Evolutionary conservation across 2,113 vertebrate genomes (phyloP).

Genomic region (Lepus timidus): DNA sequence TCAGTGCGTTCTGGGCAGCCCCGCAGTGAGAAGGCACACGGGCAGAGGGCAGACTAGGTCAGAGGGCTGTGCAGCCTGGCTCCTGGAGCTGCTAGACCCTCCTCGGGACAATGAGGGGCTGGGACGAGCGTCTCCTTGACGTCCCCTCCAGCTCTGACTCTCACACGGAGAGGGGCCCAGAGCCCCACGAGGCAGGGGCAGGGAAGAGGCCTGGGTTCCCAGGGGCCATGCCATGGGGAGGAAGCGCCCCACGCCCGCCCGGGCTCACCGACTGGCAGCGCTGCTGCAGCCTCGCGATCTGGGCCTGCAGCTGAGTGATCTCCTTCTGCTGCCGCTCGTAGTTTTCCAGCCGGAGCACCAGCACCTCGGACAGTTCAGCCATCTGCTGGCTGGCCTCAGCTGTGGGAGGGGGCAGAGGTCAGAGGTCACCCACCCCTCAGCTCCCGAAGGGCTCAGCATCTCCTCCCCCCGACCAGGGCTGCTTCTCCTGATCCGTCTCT

Average conservation of each 20-base stretch:
- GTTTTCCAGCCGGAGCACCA: constrained; percentile 91
- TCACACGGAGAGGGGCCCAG: neutral
- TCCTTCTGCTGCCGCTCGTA: constrained; percentile 92
- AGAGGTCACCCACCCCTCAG: neutral
- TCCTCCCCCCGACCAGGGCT: neutral
- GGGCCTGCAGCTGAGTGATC: constrained; percentile 91
- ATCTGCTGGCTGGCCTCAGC: constrained; percentile 92
- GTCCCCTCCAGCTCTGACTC: neutral
- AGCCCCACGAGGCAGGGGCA: neutral
- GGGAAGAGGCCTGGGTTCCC: rapidly evolving
- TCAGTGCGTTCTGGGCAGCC: neutral
- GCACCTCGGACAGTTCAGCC: constrained; percentile 90
- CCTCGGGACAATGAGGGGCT: neutral
- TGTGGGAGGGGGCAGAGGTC: constrained; percentile 52
- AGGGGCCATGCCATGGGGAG: rapidly evolving
- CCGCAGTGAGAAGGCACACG: neutral
- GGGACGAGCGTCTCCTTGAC: neutral
- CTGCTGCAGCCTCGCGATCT: constrained; percentile 91
- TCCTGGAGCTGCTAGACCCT: neutral
- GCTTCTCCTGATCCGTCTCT: neutral
- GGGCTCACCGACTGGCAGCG: constrained; percentile 90
- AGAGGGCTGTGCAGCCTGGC: neutral
- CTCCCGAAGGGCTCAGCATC: neutral
- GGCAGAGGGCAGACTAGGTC: neutral
- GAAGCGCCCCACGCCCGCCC: neutral